Conservation (phyloP, 2,113 vertebrate genomes). For the Oncorhynchus tshawytscha region DNA sequence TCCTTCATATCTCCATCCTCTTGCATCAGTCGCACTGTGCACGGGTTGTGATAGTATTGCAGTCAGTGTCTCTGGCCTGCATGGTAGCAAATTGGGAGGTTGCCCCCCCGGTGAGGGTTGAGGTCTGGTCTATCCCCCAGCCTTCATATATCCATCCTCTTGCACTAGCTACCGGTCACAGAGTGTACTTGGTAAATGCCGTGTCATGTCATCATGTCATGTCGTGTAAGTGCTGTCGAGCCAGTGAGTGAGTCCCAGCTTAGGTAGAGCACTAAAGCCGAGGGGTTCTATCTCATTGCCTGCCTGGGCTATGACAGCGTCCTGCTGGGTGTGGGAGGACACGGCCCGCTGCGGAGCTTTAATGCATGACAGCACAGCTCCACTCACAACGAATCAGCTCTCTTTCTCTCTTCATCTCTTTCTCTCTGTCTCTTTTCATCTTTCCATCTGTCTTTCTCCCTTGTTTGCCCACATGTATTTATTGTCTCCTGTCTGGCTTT, state of each 20-base stretch:
- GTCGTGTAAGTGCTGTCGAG: not conserved
- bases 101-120: too few relatives aligned
- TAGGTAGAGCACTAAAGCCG: not conserved
- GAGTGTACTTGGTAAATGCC: not conserved
- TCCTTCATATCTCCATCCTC: too few relatives aligned
- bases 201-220: not conserved
- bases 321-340: constrained; percentile 40
- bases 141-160: too few relatives aligned
- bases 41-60: too few relatives aligned
- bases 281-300: not conserved
- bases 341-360: constrained; percentile 48
- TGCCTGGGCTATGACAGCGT: not conserved
- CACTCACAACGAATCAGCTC: constrained; percentile 35
- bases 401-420: constrained; percentile 17
- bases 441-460: not conserved
- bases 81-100: too few relatives aligned
- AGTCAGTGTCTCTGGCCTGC: too few relatives aligned
- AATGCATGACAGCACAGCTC: constrained; percentile 32
- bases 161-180: not conserved
- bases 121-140: too few relatives aligned
- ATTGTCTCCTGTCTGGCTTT: not conserved
- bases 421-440: constrained; percentile 20
- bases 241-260: not conserved
- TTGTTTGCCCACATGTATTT: too few relatives aligned
- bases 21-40: too few relatives aligned